Evolutionary conservation across 2,888 invertebrate genomes (phyloP), one percentile per base, ranked within the genome.

Genomic region (Pseudococcus longispinus): DNA sequence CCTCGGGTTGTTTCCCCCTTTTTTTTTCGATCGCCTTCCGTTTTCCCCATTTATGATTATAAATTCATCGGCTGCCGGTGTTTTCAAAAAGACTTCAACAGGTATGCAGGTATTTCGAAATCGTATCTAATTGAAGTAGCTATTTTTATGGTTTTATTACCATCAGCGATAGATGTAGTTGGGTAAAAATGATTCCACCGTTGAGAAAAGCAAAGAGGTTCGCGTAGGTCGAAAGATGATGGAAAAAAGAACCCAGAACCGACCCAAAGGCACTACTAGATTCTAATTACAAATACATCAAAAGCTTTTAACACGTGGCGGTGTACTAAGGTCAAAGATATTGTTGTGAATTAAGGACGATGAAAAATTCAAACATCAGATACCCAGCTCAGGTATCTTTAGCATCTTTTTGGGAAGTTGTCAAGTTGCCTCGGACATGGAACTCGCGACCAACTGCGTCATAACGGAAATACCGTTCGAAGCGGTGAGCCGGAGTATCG

Each of bases 391-490:
- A 55, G 23, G 55, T 55, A 23, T 6, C 23, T 60, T 23, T 23
- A 20, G 23, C 60, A 37, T 37, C 37, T 37, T 37, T 37, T 37
- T 37, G 60, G 20, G 23, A 13, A 60, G 23, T 23, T 23, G 23
- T 23, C 60, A 60, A 60, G 60, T 23, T 23, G 20, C 23, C n/a
- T 6, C 55, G 51, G n/a, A 37, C 37, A 37, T 9, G 8, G 9
- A 2, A 4, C 11, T 42, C 9, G 18, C 20, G 18, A 70, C 15
- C 15, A 1, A 1, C 26, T 42, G 42, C 42, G 42, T 80, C 42
- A 80, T 80, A 80, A 42, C 77, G 77, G 77, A 80, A 80, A 80
- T 80, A 42, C 42, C 77, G 18, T 74, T 37, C 70, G 74, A 3
- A 74, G 23, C 55, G 55, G 60, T 60, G 60, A 11, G 60, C 23